Base-by-base conservation (phyloP, 2,797 vertebrate species). In the Carcharodon carcharias region DNA sequence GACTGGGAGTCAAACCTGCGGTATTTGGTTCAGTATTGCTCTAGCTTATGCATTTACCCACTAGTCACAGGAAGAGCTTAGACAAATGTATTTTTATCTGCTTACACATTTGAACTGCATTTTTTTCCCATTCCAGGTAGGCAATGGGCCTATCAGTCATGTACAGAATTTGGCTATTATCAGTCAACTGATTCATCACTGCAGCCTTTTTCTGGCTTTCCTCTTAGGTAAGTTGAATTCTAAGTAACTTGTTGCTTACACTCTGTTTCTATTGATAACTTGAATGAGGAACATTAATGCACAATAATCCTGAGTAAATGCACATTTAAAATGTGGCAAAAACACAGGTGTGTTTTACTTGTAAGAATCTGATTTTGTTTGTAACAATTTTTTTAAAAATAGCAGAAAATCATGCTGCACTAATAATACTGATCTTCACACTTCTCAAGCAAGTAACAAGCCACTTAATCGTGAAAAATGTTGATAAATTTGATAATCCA, bases 81-180 rank as follows among this genome's bases (percentile, higher is more conserved):
- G 89, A 40, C 63, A 45, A 93, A 67, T 93, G 63, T 93, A 65
- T 67, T 93, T 67, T 93, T 28, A 67, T 40, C 40, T 93, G n/a
- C 65, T 67, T 93, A 45, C 40, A 65, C 35, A 23, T 63, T 92
- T 63, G 58, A 92, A 65, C 18, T 8, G 58, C 58, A 92, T 92
- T 92, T 92, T 92, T 35, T 92, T 35, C 7, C 9, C n/a, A 67
- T 96, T 96, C 77, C 0, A 97, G 97, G 96, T 23, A 96, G 97
- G 1, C 96, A 96, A 87, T 97, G 96, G 96, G 40, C 35, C 18
- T 94, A 97, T 97, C 96, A 97, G 96, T 98, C 98, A 96, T 98
- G 98, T 96, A 97, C 97, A 96, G 98, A 98, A 97, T 98, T 98
- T 97, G 98, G 98, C 96, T 98, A 98, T 97, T 98, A 97, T 97